Base-by-base conservation (phyloP, 2,888 invertebrate species). In the Leptinotarsa juncta region DNA sequence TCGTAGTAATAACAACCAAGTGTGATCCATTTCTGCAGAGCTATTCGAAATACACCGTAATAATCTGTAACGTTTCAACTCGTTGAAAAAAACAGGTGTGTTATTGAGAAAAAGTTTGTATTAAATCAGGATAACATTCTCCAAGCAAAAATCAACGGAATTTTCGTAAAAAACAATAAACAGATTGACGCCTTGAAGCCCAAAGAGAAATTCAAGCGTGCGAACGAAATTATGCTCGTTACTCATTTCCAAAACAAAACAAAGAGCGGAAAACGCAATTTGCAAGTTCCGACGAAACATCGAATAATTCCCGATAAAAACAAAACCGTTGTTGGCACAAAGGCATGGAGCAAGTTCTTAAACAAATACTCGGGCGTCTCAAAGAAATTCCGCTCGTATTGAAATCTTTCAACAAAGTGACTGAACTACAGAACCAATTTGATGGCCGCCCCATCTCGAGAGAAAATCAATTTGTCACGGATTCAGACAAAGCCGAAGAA, bases 261-360 rank as follows among this genome's bases (percentile, higher is more conserved):
- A 65, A 71, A 73, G 48, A 57, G 65, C 49, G 48, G 62, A 53
- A 76, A 72, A 71, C 65, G 62, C 71, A 67, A 73, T 71, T 71
- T 76, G 55, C 57, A 57, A 71, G 71, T 62, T 73, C 51, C 49
- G 16, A 71, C 73, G 72, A 74, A 75, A 77, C 67, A 75, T 75
- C 70, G 72, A 73, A 72, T 73, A 74, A 74, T 70, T 72, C 67
- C 32, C 60, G 68, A 71, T 74, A 48, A 72, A 57, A 70, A 67
- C 72, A 74, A 74, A 76, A 76, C 70, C 53, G 65, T 65, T 67
- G 68, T 67, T 49, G 57, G 57, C 67, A 74, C 76, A 78, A 76
- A 78, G 76, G 76, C 73, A 74, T 71, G 73, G 74, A 76, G 78
- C 78, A 72, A 71, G 78, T 74, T 74, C 74, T 78, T 73, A 76